Conservation (phyloP, 37 sponge, comb jelly and placozoan genomes). For the Beroe forskalii region DNA sequence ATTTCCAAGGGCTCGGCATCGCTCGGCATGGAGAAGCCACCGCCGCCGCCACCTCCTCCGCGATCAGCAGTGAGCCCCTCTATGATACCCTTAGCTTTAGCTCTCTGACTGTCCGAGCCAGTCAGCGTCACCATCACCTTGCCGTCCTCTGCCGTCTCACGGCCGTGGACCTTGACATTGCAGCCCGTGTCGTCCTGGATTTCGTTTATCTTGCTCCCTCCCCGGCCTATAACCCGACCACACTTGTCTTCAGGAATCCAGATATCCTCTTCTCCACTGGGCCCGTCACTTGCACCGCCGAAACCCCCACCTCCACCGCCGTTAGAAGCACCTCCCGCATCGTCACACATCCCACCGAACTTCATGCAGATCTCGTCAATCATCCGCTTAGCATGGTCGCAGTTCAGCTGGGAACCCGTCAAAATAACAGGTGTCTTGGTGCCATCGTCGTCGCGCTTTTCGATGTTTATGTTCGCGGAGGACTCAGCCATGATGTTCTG, state of each 20-base stretch:
- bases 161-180: slow-evolving; percentile 52
- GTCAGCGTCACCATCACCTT: slow-evolving; percentile 59
- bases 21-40: not conserved
- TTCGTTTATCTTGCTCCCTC: slow-evolving; percentile 35
- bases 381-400: slow-evolving; percentile 39
- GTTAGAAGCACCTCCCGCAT: not conserved
- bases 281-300: slow-evolving; percentile 43
- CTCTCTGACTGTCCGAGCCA: not conserved
- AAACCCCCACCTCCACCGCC: not conserved
- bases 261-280: slow-evolving; percentile 1
- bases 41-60: slow-evolving; percentile 59
- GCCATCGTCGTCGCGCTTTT: slow-evolving; percentile 44
- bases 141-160: slow-evolving; percentile 9
- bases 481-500: slow-evolving; percentile 1
- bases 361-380: slow-evolving; percentile 54
- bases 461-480: not conserved
- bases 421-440: slow-evolving; percentile 3
- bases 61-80: slow-evolving; percentile 19
- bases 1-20: slow-evolving; percentile 41
- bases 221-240: slow-evolving; percentile 64
- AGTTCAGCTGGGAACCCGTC: slow-evolving; percentile 44
- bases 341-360: slow-evolving; percentile 24
- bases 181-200: slow-evolving; percentile 15
- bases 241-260: slow-evolving; percentile 57
- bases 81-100: slow-evolving; percentile 29